These are phyloP conservation scores for Drosophila mimetica DNA, from an alignment of 2,888 invertebrate genomes.

Conservation along the genomic window DNA sequence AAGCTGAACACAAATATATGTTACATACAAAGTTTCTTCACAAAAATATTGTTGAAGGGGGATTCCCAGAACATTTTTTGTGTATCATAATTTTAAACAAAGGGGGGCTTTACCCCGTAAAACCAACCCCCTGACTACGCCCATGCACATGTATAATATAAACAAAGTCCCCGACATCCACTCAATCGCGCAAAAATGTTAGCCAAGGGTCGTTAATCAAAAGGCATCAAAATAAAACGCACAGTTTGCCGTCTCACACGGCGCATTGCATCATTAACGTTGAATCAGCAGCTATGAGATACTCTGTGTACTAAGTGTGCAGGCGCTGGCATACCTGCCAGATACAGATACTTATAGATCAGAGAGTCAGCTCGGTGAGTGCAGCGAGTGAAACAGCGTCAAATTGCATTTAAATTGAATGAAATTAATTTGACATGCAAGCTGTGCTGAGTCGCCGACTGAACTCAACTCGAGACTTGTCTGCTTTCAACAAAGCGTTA, in stretches of 20 bases:
- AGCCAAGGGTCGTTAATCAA: slow-evolving; percentile 72
- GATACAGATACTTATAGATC: slow-evolving; percentile 43
- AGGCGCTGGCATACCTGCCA: slow-evolving; percentile 50
- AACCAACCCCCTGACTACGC: no score
- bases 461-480: slow-evolving; percentile 27
- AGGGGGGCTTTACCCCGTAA: no score
- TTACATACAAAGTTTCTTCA: no score
- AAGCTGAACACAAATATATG: slow-evolving; percentile 31
- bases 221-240: slow-evolving; percentile 71
- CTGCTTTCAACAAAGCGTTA: slow-evolving; percentile 70
- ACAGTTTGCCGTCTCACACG: slow-evolving; percentile 63
- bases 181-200: slow-evolving; percentile 47
- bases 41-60: no score
- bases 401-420: slow-evolving; percentile 79
- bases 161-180: slow-evolving; percentile 33
- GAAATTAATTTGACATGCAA: slow-evolving; percentile 78
- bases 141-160: slow-evolving; percentile 8
- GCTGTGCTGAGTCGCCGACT: slow-evolving; percentile 57
- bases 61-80: no score
- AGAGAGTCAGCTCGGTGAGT: slow-evolving; percentile 38
- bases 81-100: no score
- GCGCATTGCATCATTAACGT: slow-evolving; percentile 71
- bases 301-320: slow-evolving; percentile 8
- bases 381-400: slow-evolving; percentile 65
- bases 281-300: slow-evolving; percentile 42